Evolutionary conservation across 2,113 vertebrate genomes (phyloP).

Genomic region (Apteryx mantelli): DNA sequence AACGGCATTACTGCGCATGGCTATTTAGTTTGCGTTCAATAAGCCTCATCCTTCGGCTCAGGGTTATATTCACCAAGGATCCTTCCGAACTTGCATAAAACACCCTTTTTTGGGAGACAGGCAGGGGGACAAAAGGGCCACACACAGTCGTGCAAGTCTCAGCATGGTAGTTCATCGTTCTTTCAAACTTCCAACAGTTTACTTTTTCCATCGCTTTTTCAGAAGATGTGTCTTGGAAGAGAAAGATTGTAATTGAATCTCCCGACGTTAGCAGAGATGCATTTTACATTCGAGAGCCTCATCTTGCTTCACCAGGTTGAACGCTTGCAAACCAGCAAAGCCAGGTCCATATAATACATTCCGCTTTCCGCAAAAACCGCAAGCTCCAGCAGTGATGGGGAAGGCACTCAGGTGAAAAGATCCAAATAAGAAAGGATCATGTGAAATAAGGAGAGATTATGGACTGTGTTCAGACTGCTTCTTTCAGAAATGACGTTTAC

Average conservation of each 20-base stretch:
- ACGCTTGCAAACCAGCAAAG: constrained; percentile 25
- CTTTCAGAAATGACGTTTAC: not conserved
- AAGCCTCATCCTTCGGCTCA: no score
- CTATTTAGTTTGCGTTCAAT: no score
- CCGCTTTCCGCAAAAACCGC: not conserved
- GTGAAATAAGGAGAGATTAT: constrained; percentile 37
- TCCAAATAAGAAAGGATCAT: constrained; percentile 36
- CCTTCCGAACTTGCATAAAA: no score
- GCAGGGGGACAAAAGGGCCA: not conserved
- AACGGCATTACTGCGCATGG: no score
- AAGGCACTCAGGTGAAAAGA: constrained; percentile 15
- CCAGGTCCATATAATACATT: constrained; percentile 10
- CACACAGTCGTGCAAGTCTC: not conserved
- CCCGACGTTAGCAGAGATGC: not conserved
- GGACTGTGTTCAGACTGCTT: not conserved
- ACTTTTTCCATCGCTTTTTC: not conserved
- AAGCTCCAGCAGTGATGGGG: constrained; percentile 34
- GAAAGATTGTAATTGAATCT: not conserved
- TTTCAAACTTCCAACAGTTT: not conserved
- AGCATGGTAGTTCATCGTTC: not conserved
- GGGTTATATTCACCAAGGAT: no score
- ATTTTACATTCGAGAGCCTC: constrained; percentile 51
- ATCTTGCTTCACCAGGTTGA: constrained; percentile 19
- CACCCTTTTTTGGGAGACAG: not conserved
- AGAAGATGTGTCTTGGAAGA: not conserved